Evolutionary conservation across 2,888 invertebrate species (phyloP).

Genomic region (Dendrolimus houi): DNA sequence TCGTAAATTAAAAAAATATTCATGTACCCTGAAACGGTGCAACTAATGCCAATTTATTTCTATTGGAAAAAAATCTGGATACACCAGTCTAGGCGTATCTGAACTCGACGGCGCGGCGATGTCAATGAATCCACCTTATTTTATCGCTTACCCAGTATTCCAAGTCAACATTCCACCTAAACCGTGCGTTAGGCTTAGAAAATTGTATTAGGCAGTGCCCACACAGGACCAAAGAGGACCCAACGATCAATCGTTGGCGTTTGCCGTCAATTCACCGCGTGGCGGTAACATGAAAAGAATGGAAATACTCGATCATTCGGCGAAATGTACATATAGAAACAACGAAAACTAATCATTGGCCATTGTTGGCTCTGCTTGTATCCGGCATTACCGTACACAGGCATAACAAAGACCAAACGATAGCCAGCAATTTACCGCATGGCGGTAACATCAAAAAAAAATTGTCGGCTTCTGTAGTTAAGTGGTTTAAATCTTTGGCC

Average conservation of each 20-base stretch:
- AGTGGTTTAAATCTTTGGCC: too few relatives aligned
- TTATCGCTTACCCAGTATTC: slow-evolving; percentile 41
- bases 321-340: neutral
- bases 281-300: too few relatives aligned
- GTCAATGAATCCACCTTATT: slow-evolving; percentile 61
- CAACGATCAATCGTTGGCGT: too few relatives aligned
- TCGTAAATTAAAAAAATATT: neutral
- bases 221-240: too few relatives aligned
- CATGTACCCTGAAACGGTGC: neutral
- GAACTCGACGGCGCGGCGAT: slow-evolving; percentile 35
- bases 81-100: slow-evolving; percentile 53
- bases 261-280: too few relatives aligned
- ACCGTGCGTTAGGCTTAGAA: slow-evolving; percentile 18
- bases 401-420: too few relatives aligned
- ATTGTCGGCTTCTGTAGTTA: too few relatives aligned
- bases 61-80: slow-evolving; percentile 25
- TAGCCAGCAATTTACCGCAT: too few relatives aligned
- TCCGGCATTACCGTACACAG: too few relatives aligned
- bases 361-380: too few relatives aligned
- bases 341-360: slow-evolving; percentile 10
- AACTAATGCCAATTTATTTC: neutral
- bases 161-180: slow-evolving; percentile 3
- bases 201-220: neutral
- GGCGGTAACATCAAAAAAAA: too few relatives aligned
- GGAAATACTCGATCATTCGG: too few relatives aligned